A percentile compares a stretch with the other conserved stretches of the same genome.
phyloP scores from a whole-genome alignment of 2,888 invertebrate genomes.

The Dryocosmus kuriphilus region DNA sequence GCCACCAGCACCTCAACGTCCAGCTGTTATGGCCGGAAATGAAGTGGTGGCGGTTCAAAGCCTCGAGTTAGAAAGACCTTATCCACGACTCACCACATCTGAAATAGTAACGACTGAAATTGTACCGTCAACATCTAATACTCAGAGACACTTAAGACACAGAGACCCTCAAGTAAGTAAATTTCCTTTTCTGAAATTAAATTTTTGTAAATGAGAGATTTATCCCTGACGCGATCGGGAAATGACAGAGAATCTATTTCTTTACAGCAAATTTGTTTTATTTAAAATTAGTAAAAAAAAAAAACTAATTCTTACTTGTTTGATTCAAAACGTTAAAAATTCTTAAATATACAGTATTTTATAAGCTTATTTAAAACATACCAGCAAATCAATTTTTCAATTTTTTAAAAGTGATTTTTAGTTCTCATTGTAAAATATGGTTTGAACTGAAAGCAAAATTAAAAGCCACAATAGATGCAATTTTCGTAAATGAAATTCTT shows the following conservation, averaged over 20 bases:
- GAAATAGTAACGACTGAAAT: slow-evolving; percentile 66
- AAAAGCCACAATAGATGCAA: neutral
- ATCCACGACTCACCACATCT: slow-evolving; percentile 51
- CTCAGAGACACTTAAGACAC: slow-evolving; percentile 69
- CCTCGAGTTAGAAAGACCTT: slow-evolving; percentile 50
- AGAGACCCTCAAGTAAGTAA: slow-evolving; percentile 68
- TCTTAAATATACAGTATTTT: too few relatives aligned
- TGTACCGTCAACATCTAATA: slow-evolving; percentile 73
- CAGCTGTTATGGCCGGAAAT: slow-evolving; percentile 76
- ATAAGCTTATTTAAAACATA: too few relatives aligned
- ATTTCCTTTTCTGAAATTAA: slow-evolving; percentile 18
- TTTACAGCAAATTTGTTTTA: too few relatives aligned
- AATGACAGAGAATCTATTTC: too few relatives aligned
- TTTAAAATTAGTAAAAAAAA: too few relatives aligned
- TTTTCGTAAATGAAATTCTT: neutral
- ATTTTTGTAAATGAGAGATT: neutral
- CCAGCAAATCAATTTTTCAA: neutral
- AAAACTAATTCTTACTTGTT: too few relatives aligned
- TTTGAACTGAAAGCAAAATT: slow-evolving; percentile 17
- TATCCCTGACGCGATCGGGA: too few relatives aligned
- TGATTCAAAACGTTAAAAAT: too few relatives aligned
- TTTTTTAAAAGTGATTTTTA: neutral
- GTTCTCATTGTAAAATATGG: neutral
- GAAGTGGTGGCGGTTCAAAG: slow-evolving; percentile 72
- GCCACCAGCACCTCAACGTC: slow-evolving; percentile 72